Percentiles rank a stretch among this genome's conserved stretches.
phyloP scores from a whole-genome alignment of 2,113 vertebrate genomes.

The Trinectes maculatus region DNA sequence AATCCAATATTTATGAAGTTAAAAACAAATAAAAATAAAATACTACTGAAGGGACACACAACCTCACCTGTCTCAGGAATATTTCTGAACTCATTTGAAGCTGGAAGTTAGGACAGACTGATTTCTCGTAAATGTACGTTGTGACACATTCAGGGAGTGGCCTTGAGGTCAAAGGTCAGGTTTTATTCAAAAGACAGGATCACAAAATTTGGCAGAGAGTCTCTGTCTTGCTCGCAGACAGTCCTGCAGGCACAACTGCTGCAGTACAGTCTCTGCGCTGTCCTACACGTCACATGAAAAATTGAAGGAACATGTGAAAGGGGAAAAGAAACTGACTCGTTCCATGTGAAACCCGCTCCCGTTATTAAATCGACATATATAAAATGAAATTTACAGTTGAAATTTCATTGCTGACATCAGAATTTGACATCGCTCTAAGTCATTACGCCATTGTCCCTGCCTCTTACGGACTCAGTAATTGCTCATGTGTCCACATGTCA shows the following conservation, averaged over 20 bases:
- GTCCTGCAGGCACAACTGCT: constrained; percentile 5
- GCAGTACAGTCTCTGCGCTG: constrained; percentile 7
- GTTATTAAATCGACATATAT: neutral
- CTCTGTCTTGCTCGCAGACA: constrained; percentile 5
- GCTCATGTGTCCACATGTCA: constrained; percentile 1
- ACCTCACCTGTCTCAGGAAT: neutral
- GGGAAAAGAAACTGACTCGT: neutral
- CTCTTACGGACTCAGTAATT: constrained; percentile 5
- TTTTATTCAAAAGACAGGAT: constrained; percentile 19
- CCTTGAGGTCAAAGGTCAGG: constrained; percentile 39
- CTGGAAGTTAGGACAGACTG: no score
- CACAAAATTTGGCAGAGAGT: neutral
- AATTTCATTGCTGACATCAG: neutral
- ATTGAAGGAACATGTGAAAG: constrained; percentile 21
- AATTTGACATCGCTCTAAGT: neutral
- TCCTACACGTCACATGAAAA: constrained; percentile 35
- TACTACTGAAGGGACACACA: neutral
- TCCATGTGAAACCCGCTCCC: neutral
- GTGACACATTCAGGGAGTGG: neutral
- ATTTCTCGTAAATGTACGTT: neutral
- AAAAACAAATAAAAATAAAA: constrained; percentile 1
- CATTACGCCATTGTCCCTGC: neutral
- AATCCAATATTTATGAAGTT: neutral
- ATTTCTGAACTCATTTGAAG: neutral
- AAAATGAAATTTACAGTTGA: constrained; percentile 1